Base-by-base conservation (phyloP, 2,888 invertebrate genomes). In the Eudemis profundana region DNA sequence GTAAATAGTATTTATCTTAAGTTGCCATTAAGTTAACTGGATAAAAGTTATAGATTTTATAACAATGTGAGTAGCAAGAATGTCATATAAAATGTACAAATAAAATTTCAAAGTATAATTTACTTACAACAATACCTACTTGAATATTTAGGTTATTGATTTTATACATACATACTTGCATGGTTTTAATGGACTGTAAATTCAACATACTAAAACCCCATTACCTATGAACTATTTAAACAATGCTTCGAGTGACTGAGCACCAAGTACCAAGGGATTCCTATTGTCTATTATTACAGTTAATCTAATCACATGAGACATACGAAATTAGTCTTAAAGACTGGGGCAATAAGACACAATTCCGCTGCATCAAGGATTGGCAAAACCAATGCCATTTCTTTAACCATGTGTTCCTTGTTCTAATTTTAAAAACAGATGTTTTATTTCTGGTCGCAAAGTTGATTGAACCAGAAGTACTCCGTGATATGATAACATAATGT, bases 371-470 rank as follows among this genome's bases (percentile, higher is more conserved):
- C 15, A 4, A 38, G 17, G 14, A 23, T 61, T 40, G 42, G 51
- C 61, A 23, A 62, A 62, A 27, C 44, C 21, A 46, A 44, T 59
- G 57, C 51, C 59, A 65, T 60, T 65, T 65, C 65, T 60, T 65
- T 53, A 17, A 65, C 65, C 51, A 65, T 60, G 60, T 62, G 60
- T 60, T 60, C 65, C 51, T 14, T 46, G 53, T 47, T 65, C 65
- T 65, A 65, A 42, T 65, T 65, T 60, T 65, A 60, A 60, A 59
- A 60, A 38, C 65, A 60, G 65, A 65, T 65, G 59, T 65, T 60
- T 65, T 60, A 53, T 65, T 65, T 46, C 44, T 64, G 53, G 15
- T 46, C 15, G 14, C 53, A 36, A 51, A 65, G 65, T 65, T 65
- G 59, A 65, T 60, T 65, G 65, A 64, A 65, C 65, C 1, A 4